Conservation (phyloP, 1,140 invertebrate genomes). For the Drosophila mauritiana region DNA sequence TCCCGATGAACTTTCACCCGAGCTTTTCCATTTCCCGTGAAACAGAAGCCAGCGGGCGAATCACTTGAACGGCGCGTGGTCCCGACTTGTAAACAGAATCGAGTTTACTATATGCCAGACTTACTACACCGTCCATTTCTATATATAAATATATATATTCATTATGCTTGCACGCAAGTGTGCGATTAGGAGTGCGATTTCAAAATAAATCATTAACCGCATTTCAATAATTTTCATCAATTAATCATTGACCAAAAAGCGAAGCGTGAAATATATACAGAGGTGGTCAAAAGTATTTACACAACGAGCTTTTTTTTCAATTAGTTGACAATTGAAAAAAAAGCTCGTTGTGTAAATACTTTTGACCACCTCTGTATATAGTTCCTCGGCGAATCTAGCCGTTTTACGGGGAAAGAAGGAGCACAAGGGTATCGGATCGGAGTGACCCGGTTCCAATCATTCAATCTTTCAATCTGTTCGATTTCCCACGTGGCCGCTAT, state of each 20-base stretch:
- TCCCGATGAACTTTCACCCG: conserved; percentile 38
- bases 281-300: too few species aligned
- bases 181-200: conserved; percentile 36
- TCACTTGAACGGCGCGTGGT: conserved; percentile 45
- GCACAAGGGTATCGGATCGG: conserved; percentile 30
- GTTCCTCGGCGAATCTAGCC: background rate
- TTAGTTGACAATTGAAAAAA: too few species aligned
- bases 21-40: conserved; percentile 28
- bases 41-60: conserved; percentile 20
- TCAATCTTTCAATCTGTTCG: conserved; percentile 25
- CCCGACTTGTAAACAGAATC: conserved; percentile 42
- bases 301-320: too few species aligned
- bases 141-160: background rate
- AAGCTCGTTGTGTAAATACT: too few species aligned
- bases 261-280: background rate
- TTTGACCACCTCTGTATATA: too few species aligned
- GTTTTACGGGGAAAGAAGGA: conserved; percentile 8
- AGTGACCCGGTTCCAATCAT: conserved; percentile 28
- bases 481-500: conserved; percentile 25
- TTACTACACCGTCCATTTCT: background rate
- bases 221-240: conserved; percentile 43
- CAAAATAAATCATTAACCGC: conserved; percentile 46
- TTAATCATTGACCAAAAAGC: conserved; percentile 44
- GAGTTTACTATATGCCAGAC: conserved; percentile 22
- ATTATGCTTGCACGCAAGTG: background rate